A percentile compares a stretch with the other conserved stretches of the same genome.
These are phyloP conservation scores for Echinarachnius parma DNA, from an alignment of 53 echinoderm and acorn worm species.

Conservation along the genomic window DNA sequence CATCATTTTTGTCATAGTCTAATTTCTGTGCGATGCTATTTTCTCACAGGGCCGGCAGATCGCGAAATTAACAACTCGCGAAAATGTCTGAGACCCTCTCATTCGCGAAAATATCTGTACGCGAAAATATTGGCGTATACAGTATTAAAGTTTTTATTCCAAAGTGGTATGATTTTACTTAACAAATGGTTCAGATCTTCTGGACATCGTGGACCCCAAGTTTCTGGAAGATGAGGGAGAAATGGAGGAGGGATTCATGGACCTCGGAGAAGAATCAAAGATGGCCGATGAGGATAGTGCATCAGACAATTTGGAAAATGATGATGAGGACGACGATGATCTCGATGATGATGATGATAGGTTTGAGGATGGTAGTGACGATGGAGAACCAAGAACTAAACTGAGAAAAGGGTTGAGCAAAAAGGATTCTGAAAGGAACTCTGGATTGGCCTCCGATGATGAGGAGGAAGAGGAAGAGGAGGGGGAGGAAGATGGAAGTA, in stretches of 20 bases:
- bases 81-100: no score
- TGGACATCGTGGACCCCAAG: conserved; percentile 79
- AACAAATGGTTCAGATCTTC: conserved; percentile 71
- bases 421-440: neutral
- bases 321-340: conserved; percentile 11
- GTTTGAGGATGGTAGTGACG: neutral
- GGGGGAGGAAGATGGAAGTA: neutral
- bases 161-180: no score
- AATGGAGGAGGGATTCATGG: conserved; percentile 38
- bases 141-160: no score
- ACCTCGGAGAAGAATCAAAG: conserved; percentile 14
- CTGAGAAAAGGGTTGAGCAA: no score
- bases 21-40: no score
- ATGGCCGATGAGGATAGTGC: conserved; percentile 26
- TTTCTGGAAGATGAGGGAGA: conserved; percentile 40
- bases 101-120: no score
- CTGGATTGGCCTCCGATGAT: neutral
- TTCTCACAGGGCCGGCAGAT: no score
- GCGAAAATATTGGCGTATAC: no score
- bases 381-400: neutral
- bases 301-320: neutral
- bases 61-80: no score
- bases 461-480: conserved; percentile 13
- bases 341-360: conserved; percentile 15
- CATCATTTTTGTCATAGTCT: no score